Conservation (phyloP, 2,888 invertebrate species). For the Sinelater perroti region DNA sequence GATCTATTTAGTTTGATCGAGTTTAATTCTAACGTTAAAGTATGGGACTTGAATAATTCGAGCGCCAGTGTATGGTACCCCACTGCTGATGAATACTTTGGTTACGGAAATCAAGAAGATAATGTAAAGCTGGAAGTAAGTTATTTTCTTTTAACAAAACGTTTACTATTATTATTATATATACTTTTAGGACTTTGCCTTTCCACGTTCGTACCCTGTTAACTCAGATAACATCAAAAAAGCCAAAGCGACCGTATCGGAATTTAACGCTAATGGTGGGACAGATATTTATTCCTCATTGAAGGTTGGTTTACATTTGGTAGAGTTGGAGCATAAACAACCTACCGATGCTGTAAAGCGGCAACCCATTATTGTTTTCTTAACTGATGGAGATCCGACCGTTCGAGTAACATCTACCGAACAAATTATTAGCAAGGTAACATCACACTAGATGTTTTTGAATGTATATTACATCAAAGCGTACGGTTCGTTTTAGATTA, state of each 20-base stretch:
- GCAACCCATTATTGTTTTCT: constrained; percentile 71
- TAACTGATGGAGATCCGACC: constrained; percentile 74
- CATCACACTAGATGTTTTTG: not conserved
- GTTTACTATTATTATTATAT: no score
- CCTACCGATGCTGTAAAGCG: constrained; percentile 47
- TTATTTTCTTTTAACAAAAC: no score
- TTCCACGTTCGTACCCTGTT: constrained; percentile 65
- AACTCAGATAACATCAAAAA: constrained; percentile 66
- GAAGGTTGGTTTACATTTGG: constrained; percentile 61
- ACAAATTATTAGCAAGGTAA: constrained; percentile 64
- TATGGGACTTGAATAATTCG: constrained; percentile 65
- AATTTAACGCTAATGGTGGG: constrained; percentile 67
- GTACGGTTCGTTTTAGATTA: constrained; percentile 45
- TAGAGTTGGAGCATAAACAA: constrained; percentile 46
- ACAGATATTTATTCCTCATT: constrained; percentile 76
- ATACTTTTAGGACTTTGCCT: constrained; percentile 45
- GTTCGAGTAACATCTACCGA: constrained; percentile 66
- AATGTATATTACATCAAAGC: not conserved
- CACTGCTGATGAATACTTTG: not conserved
- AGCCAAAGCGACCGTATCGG: constrained; percentile 67
- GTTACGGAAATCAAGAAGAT: constrained; percentile 9
- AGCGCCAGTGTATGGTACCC: constrained; percentile 54
- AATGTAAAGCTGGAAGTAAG: constrained; percentile 55
- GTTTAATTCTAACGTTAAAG: constrained; percentile 65
- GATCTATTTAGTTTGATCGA: constrained; percentile 76